phyloP scores from a whole-genome alignment of 1,140 invertebrate genomes.

The Panonychus citri region DNA sequence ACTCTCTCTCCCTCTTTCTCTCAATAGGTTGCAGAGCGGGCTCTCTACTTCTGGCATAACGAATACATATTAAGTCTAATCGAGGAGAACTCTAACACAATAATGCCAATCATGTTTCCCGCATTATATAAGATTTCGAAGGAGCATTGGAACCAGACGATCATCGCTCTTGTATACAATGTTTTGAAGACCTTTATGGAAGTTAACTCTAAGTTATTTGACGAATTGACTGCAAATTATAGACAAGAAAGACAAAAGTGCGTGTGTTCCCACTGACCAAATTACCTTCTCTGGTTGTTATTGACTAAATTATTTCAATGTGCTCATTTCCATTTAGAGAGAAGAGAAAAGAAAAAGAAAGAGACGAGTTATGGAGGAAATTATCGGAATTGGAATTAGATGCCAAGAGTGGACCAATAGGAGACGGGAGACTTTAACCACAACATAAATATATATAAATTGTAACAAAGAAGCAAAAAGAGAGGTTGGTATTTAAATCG shows the following conservation, averaged over 20 bases:
- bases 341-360: constrained; percentile 3
- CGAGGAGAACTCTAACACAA: constrained; percentile 65
- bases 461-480: background rate
- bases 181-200: constrained; percentile 98
- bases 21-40: constrained; percentile 72
- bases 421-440: background rate
- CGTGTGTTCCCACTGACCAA: background rate
- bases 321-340: background rate
- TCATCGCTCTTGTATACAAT: constrained; percentile 96
- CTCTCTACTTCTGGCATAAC: constrained; percentile 97
- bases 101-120: constrained; percentile 70
- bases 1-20: background rate
- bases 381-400: constrained; percentile 26
- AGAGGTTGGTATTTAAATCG: no score
- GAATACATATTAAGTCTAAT: constrained; percentile 96
- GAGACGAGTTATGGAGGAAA: constrained; percentile 75
- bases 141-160: constrained; percentile 99
- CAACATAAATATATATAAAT: background rate
- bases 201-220: constrained; percentile 97
- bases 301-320: background rate
- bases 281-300: background rate
- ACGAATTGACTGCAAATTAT: constrained; percentile 25
- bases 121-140: constrained; percentile 88
- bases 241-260: constrained; percentile 18
- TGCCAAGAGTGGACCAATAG: constrained; percentile 10